phyloP scores from a whole-genome alignment of 2,888 invertebrate species.

The Drosophila peninsularis region DNA sequence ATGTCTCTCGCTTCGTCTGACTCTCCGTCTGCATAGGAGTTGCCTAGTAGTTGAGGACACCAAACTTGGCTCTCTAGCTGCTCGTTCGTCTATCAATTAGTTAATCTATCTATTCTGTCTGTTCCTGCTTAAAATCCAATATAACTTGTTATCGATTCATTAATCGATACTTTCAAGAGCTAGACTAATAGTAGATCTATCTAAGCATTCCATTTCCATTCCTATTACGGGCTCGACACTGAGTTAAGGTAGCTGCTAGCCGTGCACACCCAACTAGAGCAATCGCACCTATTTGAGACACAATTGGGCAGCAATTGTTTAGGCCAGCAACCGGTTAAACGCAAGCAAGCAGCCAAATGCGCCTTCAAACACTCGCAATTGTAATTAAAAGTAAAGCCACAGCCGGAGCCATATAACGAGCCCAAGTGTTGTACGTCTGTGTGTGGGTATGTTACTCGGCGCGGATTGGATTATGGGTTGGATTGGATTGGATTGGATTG shows the following conservation, averaged over 20 bases:
- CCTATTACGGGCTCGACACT: background rate
- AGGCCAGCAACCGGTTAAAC: constrained; percentile 46
- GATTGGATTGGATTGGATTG: constrained; percentile 26
- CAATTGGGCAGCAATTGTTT: constrained; percentile 52
- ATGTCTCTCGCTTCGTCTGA: too few relatives aligned
- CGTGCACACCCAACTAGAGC: background rate
- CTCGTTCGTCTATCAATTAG: too few relatives aligned
- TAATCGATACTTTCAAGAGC: too few relatives aligned
- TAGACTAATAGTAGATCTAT: too few relatives aligned
- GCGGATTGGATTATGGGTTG: constrained; percentile 27
- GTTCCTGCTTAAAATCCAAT: too few relatives aligned
- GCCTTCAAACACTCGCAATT: constrained; percentile 32
- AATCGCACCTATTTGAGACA: constrained; percentile 12
- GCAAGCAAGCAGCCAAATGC: constrained; percentile 16
- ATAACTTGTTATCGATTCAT: too few relatives aligned
- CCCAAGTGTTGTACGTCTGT: constrained; percentile 45
- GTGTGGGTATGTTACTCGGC: constrained; percentile 29
- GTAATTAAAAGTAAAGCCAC: constrained; percentile 65
- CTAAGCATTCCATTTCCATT: background rate
- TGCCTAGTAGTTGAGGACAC: too few relatives aligned
- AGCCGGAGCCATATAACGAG: constrained; percentile 30
- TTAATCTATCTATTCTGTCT: background rate
- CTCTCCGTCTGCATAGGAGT: too few relatives aligned
- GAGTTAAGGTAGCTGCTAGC: background rate
- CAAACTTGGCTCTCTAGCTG: background rate